Percentiles rank a stretch among this genome's conserved stretches.
Conservation (phyloP, 1,140 invertebrate genomes). For the Brachionus manjavacas region DNA sequence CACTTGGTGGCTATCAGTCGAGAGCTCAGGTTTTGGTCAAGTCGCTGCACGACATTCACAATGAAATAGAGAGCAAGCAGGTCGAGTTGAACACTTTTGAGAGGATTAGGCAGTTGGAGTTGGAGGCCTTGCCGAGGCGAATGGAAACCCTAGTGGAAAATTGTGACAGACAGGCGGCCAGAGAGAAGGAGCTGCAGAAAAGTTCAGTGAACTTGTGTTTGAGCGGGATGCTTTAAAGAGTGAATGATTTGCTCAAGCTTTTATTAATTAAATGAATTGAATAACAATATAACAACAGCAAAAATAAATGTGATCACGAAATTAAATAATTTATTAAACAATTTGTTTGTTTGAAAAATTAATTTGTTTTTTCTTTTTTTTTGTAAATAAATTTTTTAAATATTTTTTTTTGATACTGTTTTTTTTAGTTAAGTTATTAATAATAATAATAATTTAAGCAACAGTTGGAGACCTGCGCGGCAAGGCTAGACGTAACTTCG, state of each 20-base stretch:
- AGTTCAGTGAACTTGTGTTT: slow-evolving; percentile 33
- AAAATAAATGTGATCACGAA: too few species aligned
- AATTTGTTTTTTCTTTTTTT: not conserved
- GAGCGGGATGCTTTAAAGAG: slow-evolving; percentile 9
- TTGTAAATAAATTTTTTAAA: not conserved
- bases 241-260: not conserved
- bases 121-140: slow-evolving; percentile 79
- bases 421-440: too few species aligned
- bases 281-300: too few species aligned
- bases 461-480: too few species aligned
- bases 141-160: slow-evolving; percentile 83
- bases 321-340: not conserved
- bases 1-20: slow-evolving; percentile 83
- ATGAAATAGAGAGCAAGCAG: slow-evolving; percentile 80
- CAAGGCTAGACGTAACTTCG: too few species aligned
- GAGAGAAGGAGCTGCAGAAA: slow-evolving; percentile 79
- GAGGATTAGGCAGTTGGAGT: slow-evolving; percentile 81
- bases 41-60: slow-evolving; percentile 77
- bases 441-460: too few species aligned
- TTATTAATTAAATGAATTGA: not conserved
- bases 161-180: slow-evolving; percentile 79
- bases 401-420: too few species aligned
- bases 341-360: not conserved
- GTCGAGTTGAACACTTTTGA: slow-evolving; percentile 87
- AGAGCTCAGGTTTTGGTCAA: slow-evolving; percentile 80